Evolutionary conservation across 2,888 invertebrate species (phyloP).

Genomic region (Diaperis boleti): DNA sequence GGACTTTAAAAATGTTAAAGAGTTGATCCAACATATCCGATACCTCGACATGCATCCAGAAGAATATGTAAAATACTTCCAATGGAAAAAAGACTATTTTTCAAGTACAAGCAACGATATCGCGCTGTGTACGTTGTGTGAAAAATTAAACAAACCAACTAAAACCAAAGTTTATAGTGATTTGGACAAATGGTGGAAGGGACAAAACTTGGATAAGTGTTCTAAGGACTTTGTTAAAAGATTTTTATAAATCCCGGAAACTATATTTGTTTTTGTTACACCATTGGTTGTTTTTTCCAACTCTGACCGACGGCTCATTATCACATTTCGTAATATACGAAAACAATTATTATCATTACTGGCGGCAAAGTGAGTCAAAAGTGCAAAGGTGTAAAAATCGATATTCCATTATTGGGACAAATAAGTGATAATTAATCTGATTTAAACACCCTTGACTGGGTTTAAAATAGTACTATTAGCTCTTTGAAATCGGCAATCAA

Average conservation of each 20-base stretch:
- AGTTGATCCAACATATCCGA: conserved; percentile 68
- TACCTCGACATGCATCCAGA: conserved; percentile 67
- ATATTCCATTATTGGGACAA: too few species aligned
- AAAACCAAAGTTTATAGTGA: conserved; percentile 47
- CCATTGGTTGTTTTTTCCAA: neutral
- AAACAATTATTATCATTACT: too few species aligned
- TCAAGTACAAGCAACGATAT: conserved; percentile 42
- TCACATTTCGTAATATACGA: too few species aligned
- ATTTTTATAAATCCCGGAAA: conserved; percentile 18
- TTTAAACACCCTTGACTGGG: too few species aligned
- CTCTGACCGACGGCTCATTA: neutral
- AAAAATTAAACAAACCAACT: conserved; percentile 52
- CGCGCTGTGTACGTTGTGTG: conserved; percentile 54
- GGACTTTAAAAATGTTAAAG: conserved; percentile 67
- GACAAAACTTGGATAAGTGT: conserved; percentile 38
- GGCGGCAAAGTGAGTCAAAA: too few species aligned
- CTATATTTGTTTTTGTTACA: neutral
- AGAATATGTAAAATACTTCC: conserved; percentile 71
- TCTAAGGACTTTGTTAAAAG: conserved; percentile 2
- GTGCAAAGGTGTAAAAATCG: too few species aligned
- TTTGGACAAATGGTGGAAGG: conserved; percentile 52
- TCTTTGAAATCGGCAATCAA: too few species aligned
- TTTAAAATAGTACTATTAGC: too few species aligned
- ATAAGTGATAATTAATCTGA: too few species aligned
- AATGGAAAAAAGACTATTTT: conserved; percentile 67